Percentiles rank a stretch among this genome's conserved stretches.
These are phyloP conservation scores for Nycticebus coucang DNA, from an alignment of 2,113 vertebrate genomes.

Conservation along the genomic window DNA sequence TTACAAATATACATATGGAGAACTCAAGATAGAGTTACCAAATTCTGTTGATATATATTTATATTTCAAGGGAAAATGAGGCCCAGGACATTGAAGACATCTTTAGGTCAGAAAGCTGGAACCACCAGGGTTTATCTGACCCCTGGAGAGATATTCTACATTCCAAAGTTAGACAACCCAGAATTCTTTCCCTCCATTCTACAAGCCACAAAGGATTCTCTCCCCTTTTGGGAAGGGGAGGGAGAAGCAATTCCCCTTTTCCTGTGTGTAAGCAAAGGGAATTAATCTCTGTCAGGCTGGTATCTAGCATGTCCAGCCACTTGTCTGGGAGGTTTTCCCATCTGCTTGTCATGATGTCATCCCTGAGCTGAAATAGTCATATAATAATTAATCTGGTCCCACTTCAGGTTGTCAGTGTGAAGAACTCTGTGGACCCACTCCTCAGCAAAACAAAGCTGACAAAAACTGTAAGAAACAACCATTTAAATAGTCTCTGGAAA, in stretches of 20 bases:
- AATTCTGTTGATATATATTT: not conserved
- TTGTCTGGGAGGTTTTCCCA: not conserved
- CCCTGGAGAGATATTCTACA: not conserved
- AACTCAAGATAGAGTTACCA: not conserved
- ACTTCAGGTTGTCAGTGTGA: not conserved
- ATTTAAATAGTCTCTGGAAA: not conserved
- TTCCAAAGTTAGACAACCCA: not conserved
- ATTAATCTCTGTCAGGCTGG: not conserved
- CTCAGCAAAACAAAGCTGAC: constrained; percentile 8
- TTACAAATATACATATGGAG: not conserved
- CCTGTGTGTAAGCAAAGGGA: not conserved
- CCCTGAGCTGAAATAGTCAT: not conserved
- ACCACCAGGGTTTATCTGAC: not conserved
- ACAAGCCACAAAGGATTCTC: not conserved
- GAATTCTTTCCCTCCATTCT: not conserved
- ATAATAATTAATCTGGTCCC: not conserved
- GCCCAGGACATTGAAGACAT: not conserved
- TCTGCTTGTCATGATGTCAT: not conserved
- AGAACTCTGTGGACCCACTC: not conserved
- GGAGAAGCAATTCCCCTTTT: not conserved
- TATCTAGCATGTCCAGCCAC: not conserved
- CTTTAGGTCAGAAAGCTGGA: constrained; percentile 20
- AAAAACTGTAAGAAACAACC: not conserved
- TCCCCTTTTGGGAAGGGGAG: not conserved
- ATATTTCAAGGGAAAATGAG: constrained; percentile 4